Evolutionary conservation across 2,888 invertebrate species (phyloP), one percentile per base, ranked within the genome.

Genomic region (Xylocampa areola): DNA sequence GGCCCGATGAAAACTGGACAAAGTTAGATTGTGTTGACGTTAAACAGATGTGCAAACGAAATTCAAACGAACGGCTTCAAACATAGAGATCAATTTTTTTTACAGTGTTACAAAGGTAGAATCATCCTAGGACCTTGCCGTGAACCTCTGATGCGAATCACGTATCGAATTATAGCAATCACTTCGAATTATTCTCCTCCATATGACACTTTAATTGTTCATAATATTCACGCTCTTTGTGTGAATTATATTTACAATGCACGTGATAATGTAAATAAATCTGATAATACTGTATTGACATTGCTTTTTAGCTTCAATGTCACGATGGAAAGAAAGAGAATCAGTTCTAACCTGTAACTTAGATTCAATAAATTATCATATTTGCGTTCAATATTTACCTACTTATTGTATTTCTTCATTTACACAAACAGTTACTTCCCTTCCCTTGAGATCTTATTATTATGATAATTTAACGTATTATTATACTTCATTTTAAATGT

Each of bases 141-240:
- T 73, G 58, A 64, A 77, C 73, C 85, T 84, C 73, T 67, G 79
- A 88, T 84, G 82, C 88, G 67, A 85, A 80, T 78, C 89, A 88
- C 87, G 90, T 86, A 84, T 80, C 68, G 81, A 86, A 87, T 88
- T 86, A 89, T 86, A 82, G 82, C 84, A 84, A 85, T 86, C 82
- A 83, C 71, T 81, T 80, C 77, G 79, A 82, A 81, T 85, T 84
- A 85, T 85, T 84, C 69, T 73, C 76, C 81, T 79, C 77, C 77
- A 83, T 83, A 73, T 69, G 74, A 76, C 75, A 76, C 30, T 57
- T 67, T 76, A 75, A 80, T 82, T 66, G 77, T 70, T 78, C 60
- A 70, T 75, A 73, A 72, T 74, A 57, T 55, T 59, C 53, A 61
- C 52, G 47, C 50, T 44, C 16, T 55, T 47, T 63, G 41, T 58